Evolutionary conservation across 2,797 vertebrate genomes (phyloP), one percentile per base, ranked within the genome.

Genomic region (Mormyrus proboscirostris): DNA sequence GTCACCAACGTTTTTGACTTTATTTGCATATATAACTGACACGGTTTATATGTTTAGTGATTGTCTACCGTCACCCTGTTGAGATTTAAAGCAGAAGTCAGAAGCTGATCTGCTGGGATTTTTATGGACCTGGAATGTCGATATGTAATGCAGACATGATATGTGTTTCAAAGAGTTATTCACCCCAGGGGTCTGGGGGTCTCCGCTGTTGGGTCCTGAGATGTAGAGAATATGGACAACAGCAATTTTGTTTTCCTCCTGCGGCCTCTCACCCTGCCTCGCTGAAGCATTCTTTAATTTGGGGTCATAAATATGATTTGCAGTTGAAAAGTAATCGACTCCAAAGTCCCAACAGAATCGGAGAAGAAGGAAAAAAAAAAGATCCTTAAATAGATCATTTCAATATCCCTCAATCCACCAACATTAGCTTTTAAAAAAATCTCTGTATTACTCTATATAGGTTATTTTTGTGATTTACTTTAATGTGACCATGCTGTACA

Each of bases 241-340:
- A 51, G 59, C 85, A 79, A 55, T 57, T 59, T 53, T 59, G 76
- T 69, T 69, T 38, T 47, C 87, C 76, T 83, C 55, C 57, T 5
- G 38, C 6, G 1, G 9, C 25, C 65, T 88, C 87, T 50, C 76
- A 47, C 2, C 22, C n/a, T 0, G 2, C 19, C 62, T 88, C 3
- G 19, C 69, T 51, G 41, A 88, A 90, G 55, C 86, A 83, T 33
- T 86, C 53, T 88, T 73, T 89, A 44, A 86, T 86, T 86, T 25
- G n/a, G 55, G 82, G 88, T 85, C 88, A 90, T 91, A 89, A 91
- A 90, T 47, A 91, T 88, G 86, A 90, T 91, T 91, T 90, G 73
- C 69, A 57, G 59, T 88, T 88, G 62, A 84, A 76, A 76, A 33
- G 79, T 84, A 88, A 82, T 49, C 59, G 50, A 88, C 88, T 25